phyloP scores from a whole-genome alignment of 1,140 invertebrate species.

The Zeugodacus cucurbitae region DNA sequence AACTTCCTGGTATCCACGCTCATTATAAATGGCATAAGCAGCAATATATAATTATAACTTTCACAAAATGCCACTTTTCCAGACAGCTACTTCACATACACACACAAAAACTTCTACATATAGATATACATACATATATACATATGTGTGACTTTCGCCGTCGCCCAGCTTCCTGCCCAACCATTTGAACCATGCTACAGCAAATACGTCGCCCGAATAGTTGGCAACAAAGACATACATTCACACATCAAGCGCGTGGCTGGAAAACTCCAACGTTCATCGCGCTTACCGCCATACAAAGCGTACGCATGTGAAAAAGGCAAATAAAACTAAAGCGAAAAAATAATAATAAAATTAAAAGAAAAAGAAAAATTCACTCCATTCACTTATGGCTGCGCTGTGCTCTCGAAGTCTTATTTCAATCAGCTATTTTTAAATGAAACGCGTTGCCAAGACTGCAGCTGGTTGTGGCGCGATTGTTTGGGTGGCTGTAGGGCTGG shows the following conservation, averaged over 20 bases:
- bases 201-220: background rate
- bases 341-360: background rate
- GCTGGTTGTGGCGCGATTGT: slow-evolving; percentile 5
- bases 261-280: background rate
- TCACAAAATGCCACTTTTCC: background rate
- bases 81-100: background rate
- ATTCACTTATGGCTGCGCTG: background rate
- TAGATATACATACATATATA: background rate
- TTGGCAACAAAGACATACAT: background rate
- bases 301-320: background rate
- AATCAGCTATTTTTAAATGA: slow-evolving; percentile 34
- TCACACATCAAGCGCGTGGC: background rate
- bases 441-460: slow-evolving; percentile 1
- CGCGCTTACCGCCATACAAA: background rate
- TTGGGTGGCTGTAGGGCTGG: background rate
- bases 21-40: background rate
- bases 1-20: background rate
- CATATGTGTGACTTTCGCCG: background rate
- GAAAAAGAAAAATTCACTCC: background rate
- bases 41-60: background rate
- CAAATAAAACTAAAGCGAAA: background rate
- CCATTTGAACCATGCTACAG: background rate
- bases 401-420: slow-evolving; percentile 1
- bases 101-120: background rate
- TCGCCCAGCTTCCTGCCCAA: background rate